Evolutionary conservation across 2,797 vertebrate genomes (phyloP).

Genomic region (Sylvia borin): DNA sequence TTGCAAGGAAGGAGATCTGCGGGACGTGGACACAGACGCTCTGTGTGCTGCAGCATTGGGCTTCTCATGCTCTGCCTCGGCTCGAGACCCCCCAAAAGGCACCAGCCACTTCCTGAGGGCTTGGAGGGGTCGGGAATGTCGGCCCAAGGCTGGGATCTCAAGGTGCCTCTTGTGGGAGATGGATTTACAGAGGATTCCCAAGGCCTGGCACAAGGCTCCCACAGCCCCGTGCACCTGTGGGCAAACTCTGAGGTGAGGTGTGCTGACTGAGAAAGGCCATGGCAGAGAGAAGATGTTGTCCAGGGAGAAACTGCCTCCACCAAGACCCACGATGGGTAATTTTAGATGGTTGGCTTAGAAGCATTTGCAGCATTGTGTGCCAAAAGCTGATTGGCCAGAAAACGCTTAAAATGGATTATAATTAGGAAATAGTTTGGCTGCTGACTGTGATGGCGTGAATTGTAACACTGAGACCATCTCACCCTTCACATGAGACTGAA

Average conservation of each 20-base stretch:
- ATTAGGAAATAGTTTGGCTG: not conserved
- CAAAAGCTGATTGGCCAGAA: not conserved
- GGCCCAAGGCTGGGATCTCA: not conserved
- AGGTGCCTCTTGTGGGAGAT: not conserved
- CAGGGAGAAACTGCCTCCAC: not conserved
- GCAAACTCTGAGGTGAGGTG: not conserved
- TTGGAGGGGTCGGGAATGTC: accelerated
- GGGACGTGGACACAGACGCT: not conserved
- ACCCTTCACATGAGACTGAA: not conserved
- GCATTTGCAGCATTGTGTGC: not conserved
- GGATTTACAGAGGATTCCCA: not conserved
- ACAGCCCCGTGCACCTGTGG: not conserved
- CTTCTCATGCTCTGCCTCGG: not conserved
- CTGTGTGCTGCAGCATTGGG: not conserved
- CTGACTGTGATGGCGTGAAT: not conserved
- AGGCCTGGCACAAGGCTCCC: not conserved
- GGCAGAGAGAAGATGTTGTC: too few species aligned
- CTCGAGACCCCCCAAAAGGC: not conserved
- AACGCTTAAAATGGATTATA: not conserved
- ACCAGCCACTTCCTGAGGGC: not conserved
- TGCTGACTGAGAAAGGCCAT: not conserved
- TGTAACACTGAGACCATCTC: not conserved
- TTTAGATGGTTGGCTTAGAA: not conserved
- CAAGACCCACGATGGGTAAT: not conserved
- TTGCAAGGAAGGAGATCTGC: not conserved